These are phyloP conservation scores for Caenorhabditis brenneri DNA, from an alignment of 1,140 invertebrate species.

Conservation along the genomic window DNA sequence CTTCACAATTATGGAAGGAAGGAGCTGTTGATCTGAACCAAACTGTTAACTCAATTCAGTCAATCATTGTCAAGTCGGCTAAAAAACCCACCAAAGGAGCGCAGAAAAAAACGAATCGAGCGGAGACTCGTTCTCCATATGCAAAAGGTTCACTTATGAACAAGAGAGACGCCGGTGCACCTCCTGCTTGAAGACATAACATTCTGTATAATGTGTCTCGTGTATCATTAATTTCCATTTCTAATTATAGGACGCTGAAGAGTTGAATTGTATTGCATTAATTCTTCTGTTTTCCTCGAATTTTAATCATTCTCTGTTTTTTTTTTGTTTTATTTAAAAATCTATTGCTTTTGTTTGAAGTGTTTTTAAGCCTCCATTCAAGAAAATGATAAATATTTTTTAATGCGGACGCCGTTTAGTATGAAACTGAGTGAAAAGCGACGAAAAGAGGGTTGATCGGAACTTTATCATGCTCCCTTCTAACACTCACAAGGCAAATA, in stretches of 20 bases:
- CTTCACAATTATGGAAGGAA: not conserved
- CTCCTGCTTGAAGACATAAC: not conserved
- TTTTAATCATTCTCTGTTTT: not conserved
- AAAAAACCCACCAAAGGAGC: not conserved
- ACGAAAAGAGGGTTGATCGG: not conserved
- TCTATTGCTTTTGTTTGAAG: not conserved
- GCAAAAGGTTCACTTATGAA: not conserved
- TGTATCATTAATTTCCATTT: not conserved
- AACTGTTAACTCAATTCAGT: not conserved
- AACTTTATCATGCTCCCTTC: not conserved
- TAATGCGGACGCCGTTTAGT: not conserved
- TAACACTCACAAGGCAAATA: slow-evolving; percentile 19
- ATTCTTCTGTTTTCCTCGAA: not conserved
- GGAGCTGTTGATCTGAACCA: not conserved
- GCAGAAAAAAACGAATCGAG: not conserved
- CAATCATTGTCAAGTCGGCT: not conserved
- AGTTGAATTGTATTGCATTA: too few relatives aligned
- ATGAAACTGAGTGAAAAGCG: not conserved
- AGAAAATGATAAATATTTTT: not conserved
- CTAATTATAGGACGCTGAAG: too few relatives aligned
- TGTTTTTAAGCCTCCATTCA: not conserved
- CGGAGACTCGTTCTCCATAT: not conserved
- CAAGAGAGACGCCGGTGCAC: too few relatives aligned
- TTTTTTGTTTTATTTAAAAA: not conserved
- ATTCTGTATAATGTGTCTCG: not conserved